phyloP scores from a whole-genome alignment of 2,113 vertebrate species.

The Pomatorhinus ruficollis region DNA sequence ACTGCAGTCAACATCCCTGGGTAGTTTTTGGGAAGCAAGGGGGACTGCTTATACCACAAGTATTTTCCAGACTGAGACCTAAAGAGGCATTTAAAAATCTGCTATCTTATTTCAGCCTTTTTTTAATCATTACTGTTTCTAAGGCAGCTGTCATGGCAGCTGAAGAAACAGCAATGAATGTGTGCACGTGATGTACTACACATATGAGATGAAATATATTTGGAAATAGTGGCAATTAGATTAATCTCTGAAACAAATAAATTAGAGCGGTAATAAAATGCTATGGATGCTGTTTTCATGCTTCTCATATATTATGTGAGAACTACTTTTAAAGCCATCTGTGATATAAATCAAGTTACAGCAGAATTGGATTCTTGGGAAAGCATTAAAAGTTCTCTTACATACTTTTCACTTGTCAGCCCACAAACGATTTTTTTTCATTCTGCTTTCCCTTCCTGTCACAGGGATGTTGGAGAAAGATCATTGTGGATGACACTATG shows the following conservation, averaged over 20 bases:
- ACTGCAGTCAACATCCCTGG: neutral
- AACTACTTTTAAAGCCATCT: slow-evolving; percentile 25
- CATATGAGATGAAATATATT: neutral
- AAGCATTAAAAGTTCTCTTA: neutral
- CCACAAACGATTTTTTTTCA: neutral
- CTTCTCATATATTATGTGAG: neutral
- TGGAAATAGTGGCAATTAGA: neutral
- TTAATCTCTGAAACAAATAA: neutral
- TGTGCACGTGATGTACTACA: neutral
- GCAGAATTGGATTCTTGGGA: neutral
- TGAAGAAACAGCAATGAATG: neutral
- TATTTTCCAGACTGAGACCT: neutral
- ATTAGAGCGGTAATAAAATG: neutral
- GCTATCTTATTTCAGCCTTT: neutral
- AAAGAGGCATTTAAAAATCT: neutral
- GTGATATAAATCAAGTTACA: neutral
- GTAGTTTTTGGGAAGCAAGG: neutral
- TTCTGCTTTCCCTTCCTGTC: neutral
- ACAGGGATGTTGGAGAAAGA: slow-evolving; percentile 94
- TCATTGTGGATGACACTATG: slow-evolving; percentile 88
- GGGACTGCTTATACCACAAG: neutral
- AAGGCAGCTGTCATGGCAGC: neutral
- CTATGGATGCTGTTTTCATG: neutral
- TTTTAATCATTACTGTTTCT: neutral
- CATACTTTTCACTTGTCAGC: neutral